phyloP scores from a whole-genome alignment of 2,888 invertebrate species.

The Pantelozetes paolii region DNA sequence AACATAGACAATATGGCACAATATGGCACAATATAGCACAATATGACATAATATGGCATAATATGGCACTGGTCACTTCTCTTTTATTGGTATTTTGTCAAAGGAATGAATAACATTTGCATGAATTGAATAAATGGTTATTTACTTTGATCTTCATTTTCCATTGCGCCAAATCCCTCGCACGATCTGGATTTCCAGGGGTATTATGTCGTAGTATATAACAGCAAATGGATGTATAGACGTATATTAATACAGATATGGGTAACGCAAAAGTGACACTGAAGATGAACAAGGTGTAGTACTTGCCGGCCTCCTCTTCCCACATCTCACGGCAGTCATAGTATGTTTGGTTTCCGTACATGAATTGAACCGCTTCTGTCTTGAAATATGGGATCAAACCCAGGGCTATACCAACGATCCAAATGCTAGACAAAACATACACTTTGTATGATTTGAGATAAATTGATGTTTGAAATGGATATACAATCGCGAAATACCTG shows the following conservation, averaged over 20 bases:
- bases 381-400: constrained; percentile 53
- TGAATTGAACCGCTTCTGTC: constrained; percentile 51
- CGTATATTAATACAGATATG: constrained; percentile 53
- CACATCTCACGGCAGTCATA: constrained; percentile 47
- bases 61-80: no score
- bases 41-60: no score
- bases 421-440: constrained; percentile 54
- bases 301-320: constrained; percentile 34
- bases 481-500: constrained; percentile 52
- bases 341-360: constrained; percentile 46
- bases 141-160: constrained; percentile 45
- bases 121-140: no score
- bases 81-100: no score
- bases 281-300: constrained; percentile 51
- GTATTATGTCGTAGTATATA: constrained; percentile 54
- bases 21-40: no score
- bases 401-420: constrained; percentile 53
- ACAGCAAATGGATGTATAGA: constrained; percentile 54
- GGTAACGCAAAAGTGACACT: constrained; percentile 53
- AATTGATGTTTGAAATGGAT: constrained; percentile 53
- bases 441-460: constrained; percentile 53
- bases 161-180: constrained; percentile 53
- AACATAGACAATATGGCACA: no score
- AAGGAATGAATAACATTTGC: no score
- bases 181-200: constrained; percentile 55